Evolutionary conservation across 2,113 vertebrate genomes (phyloP).

Genomic region (Psittacara wagleri): DNA sequence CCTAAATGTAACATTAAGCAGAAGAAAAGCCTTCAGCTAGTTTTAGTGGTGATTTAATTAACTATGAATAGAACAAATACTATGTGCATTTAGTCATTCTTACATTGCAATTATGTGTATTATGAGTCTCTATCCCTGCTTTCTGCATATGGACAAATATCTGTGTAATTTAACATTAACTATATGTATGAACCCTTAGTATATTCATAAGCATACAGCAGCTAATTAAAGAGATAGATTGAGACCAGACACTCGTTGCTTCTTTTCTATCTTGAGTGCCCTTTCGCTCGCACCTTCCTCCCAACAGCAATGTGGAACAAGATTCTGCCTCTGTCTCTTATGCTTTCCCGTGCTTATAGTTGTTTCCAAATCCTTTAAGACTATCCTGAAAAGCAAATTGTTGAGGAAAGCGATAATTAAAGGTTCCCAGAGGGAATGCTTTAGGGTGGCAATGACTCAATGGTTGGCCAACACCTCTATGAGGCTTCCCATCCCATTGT

Average conservation of each 20-base stretch:
- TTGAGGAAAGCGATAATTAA: not conserved
- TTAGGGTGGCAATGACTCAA: not conserved
- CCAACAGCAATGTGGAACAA: accelerated
- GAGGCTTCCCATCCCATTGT: not conserved
- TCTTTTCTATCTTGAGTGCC: not conserved
- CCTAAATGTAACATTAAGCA: not conserved
- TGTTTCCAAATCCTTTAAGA: not conserved
- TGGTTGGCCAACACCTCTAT: not conserved
- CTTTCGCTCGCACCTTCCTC: not conserved
- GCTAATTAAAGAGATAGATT: not conserved
- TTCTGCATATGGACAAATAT: not conserved
- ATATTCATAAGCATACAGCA: not conserved
- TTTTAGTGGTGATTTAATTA: conserved; percentile 46
- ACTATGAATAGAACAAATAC: conserved; percentile 6
- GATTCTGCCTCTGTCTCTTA: not conserved
- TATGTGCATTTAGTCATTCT: not conserved
- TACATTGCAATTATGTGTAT: not conserved
- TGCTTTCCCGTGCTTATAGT: not conserved
- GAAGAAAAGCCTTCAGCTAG: conserved; percentile 48
- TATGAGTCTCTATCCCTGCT: not conserved
- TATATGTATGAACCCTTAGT: not conserved
- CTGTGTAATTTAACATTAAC: not conserved
- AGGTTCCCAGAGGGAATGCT: conserved; percentile 19
- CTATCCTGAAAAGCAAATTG: not conserved
- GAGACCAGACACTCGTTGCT: not conserved